Evolutionary conservation across 1,140 invertebrate species (phyloP), one percentile per base, ranked within the genome.

Genomic region (Galendromus occidentalis): DNA sequence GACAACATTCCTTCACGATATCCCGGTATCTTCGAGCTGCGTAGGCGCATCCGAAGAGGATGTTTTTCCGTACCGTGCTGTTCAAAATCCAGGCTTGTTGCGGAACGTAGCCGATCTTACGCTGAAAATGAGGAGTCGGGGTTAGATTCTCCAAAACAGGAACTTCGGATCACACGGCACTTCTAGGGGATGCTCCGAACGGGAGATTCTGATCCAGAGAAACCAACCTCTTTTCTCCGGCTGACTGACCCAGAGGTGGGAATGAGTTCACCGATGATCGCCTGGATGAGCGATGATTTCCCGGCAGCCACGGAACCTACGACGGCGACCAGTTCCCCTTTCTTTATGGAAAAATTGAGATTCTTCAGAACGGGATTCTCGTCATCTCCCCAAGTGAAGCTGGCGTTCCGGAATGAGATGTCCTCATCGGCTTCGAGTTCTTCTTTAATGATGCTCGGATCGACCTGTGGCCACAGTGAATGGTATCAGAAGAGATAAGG

Each of bases 261-360:
- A 9, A 75, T 71, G 75, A 80, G 74, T 67, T 78, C 76, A 18
- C 81, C 81, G 0, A 82, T 69, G 22, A 82, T 70, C 7, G 81
- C 78, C 7, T 77, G 76, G 0, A 82, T 67, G 2, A 82, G 70
- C 1, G 80, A 80, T 14, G 79, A 80, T 71, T 82, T 82, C 44
- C 79, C 79, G 2, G 74, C 66, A 1, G 79, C 79, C 41, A 81
- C 79, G 64, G 74, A 71, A 12, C 76, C 79, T 17, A 82, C 75
- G 25, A 79, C 71, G 6, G 78, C 79, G 17, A 77, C 72, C 6
- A 79, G 64, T 75, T 85, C 76, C n/a, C 77, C 85, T 86, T 69
- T 4, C 75, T 76, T 68, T 33, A 71, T 67, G 33, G 64, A 33
- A 45, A 72, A 68, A 70, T 66, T 65, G 14, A 74, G 65, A 63